Evolutionary conservation across 2,888 invertebrate species (phyloP), one percentile per base, ranked within the genome.

Genomic region (Drosophila tanythrix): DNA sequence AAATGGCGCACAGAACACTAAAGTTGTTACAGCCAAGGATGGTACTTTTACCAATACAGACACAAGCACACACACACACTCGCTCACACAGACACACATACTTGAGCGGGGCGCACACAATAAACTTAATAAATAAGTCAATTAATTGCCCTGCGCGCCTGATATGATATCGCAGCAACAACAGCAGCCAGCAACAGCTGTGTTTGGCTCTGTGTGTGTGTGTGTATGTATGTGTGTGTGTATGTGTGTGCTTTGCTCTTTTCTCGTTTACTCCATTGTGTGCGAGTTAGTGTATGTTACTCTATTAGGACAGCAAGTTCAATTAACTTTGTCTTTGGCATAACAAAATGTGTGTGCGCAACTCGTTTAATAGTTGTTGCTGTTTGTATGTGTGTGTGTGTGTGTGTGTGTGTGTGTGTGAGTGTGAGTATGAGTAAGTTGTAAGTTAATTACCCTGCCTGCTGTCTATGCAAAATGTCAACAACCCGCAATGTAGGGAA

Each of bases 51-150:
- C 57, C 68, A 77, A 36, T 64, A 69, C 57, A 66, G 63, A 40
- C 31, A 43, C 33, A 65, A 11, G 59, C 36, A 50, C 35, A 36
- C 52, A 62, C 53, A 27, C n/a, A 58, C 33, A 62, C 35, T 51
- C 60, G 36, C 13, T 33, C 43, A 40, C 13, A 38, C 31, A 58
- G 13, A 55, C 38, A 40, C n/a, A 53, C 50, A 62, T 27, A 55
- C 68, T 76, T 38, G 58, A 68, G 68, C 33, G 43, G 50, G 65
- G 51, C 70, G 68, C 64, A 83, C 75, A 89, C 86, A 88, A 90
- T 88, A 90, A 87, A 87, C 90, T 90, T 90, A 85, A 87, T 87
- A 87, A 90, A 87, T 87, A 87, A 87, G 87, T 90, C 87, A 87
- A 87, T 90, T 87, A 87, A 87, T 87, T 87, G 88, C 76, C 79